phyloP scores from a whole-genome alignment of 2,113 vertebrate genomes.

The Pachyramphus minor region DNA sequence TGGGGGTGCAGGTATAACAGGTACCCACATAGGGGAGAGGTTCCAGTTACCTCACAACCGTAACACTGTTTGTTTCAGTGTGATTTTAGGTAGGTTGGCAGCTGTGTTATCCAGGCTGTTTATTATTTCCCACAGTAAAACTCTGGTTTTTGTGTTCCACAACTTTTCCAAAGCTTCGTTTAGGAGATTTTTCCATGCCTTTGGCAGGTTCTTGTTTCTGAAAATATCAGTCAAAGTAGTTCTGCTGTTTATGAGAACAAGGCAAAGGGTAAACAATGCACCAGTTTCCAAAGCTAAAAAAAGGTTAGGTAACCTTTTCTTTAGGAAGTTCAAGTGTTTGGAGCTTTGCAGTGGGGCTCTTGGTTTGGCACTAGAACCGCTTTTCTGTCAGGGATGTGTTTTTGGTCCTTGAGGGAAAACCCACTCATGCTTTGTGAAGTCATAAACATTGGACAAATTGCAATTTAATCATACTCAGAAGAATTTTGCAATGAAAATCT shows the following conservation, averaged over 20 bases:
- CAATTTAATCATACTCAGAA: neutral
- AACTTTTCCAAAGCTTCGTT: neutral
- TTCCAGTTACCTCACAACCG: neutral
- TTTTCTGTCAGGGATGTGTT: neutral
- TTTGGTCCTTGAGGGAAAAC: neutral
- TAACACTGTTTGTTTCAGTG: rapidly evolving
- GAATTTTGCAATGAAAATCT: neutral
- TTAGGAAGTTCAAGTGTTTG: constrained; percentile 7
- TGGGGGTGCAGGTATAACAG: neutral
- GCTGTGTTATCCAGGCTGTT: neutral
- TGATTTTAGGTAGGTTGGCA: neutral
- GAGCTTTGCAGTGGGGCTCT: neutral
- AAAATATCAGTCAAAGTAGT: neutral
- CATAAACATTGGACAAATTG: constrained; percentile 2
- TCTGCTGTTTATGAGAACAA: constrained; percentile 32
- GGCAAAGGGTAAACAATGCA: neutral
- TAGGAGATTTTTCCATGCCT: constrained; percentile 9
- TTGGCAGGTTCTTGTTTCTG: constrained; percentile 15
- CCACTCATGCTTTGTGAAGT: neutral
- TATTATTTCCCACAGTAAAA: neutral
- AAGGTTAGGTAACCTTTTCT: neutral
- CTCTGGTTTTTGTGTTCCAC: neutral
- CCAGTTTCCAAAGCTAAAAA: constrained; percentile 26
- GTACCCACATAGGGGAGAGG: neutral
- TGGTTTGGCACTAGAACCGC: neutral